phyloP scores from a whole-genome alignment of 2,113 vertebrate genomes.

The Nannobrachium achirus region DNA sequence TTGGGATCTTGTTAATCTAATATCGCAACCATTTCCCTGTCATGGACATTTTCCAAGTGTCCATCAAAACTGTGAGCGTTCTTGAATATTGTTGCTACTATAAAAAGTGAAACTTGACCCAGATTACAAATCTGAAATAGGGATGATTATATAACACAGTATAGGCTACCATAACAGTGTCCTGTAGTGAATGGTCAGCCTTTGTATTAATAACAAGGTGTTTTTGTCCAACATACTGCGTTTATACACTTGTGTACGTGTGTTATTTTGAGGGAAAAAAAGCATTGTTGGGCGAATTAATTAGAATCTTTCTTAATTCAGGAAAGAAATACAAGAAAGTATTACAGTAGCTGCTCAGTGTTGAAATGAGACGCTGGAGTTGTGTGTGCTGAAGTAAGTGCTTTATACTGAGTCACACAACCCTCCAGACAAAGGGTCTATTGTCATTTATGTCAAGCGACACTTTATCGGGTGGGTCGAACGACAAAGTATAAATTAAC shows the following conservation, averaged over 20 bases:
- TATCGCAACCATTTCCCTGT: constrained; percentile 17
- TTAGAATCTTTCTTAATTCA: background rate
- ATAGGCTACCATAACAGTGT: background rate
- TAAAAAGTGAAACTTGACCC: background rate
- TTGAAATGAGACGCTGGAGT: constrained; percentile 19
- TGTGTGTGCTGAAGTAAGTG: constrained; percentile 2
- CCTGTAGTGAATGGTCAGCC: background rate
- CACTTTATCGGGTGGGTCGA: too few relatives aligned
- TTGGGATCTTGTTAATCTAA: background rate
- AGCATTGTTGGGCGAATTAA: constrained; percentile 10
- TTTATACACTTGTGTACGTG: constrained; percentile 23
- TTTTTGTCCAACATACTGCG: background rate
- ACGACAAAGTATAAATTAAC: too few relatives aligned
- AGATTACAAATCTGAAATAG: background rate
- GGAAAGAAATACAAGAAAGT: background rate
- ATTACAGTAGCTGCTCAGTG: constrained; percentile 21
- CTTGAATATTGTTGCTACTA: background rate
- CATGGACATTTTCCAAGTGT: constrained; percentile 17
- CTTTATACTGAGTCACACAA: background rate
- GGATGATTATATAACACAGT: background rate
- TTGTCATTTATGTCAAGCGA: too few relatives aligned
- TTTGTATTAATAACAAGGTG: constrained; percentile 25
- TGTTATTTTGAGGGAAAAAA: constrained; percentile 18
- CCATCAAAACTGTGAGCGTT: constrained; percentile 34
- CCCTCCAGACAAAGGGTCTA: too few relatives aligned